Base-by-base conservation (phyloP, 2,888 invertebrate species). In the Callyntrura sp. region DNA sequence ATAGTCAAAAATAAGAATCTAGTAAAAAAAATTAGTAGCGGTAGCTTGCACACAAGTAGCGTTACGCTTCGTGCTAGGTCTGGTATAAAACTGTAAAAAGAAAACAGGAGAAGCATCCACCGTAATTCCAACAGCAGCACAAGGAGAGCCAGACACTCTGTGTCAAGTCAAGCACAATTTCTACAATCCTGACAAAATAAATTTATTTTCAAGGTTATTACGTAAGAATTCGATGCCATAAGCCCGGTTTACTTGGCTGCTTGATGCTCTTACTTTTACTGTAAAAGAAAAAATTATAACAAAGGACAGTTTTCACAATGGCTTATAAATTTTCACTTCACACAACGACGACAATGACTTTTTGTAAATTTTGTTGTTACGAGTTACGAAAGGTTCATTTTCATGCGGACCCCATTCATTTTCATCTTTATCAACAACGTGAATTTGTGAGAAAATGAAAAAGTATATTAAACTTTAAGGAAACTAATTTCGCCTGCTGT, bases 181-280 rank as follows among this genome's bases (percentile, higher is more conserved):
- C 73, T 17, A 20, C 73, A 73, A 73, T 17, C 73, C 73, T 73
- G 73, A 73, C 73, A 73, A 48, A 73, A 70, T 70, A 70, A 70
- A 73, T 73, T 73, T 73, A 73, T 23, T 45, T 73, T 73, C 73
- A 73, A 73, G 73, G 73, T 73, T 73, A 45, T 73, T 73, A 48
- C 73, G 20, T 43, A 35, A n/a, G 68, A 43, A 68, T 68, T 48
- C 45, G 28, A 73, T 2, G 20, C 20, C 12, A 73, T 12, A 6
- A 28, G 28, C 28, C 1, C 17, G 57, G 62, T 25, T 62, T 62
- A 1, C 35, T 35, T 35, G 23, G 12, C 23, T 62, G 60, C 17
- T 17, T 62, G 12, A 51, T 51, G 51, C n/a, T 4, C 4, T 17
- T 35, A 17, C 17, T 68, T 68, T 68, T 11, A 35, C 8, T 68